These are phyloP conservation scores for Dendronephthya gigantea DNA, from an alignment of 64 coral and sea anemone species.

Conservation along the genomic window DNA sequence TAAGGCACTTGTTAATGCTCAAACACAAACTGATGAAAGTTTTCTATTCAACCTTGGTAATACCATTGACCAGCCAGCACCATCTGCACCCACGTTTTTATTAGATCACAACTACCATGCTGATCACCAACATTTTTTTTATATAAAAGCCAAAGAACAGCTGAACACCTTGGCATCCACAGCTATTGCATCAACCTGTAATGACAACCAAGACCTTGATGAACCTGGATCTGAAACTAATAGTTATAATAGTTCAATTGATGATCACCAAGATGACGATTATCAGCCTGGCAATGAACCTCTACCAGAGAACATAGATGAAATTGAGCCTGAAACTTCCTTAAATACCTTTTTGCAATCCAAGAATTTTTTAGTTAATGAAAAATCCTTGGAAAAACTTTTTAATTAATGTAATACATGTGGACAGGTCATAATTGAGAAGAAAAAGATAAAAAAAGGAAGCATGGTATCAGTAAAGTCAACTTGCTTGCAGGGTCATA, in stretches of 20 bases:
- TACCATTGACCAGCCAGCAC: background rate
- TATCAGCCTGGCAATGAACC: too few species aligned
- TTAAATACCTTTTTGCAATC: background rate
- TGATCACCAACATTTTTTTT: background rate
- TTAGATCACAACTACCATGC: background rate
- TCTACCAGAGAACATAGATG: background rate
- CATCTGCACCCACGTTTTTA: background rate
- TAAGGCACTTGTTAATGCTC: background rate
- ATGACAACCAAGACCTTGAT: background rate
- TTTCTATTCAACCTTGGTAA: background rate
- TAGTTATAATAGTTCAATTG: background rate
- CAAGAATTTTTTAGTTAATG: background rate
- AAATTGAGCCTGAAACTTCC: background rate
- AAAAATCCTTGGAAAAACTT: background rate
- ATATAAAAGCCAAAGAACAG: background rate
- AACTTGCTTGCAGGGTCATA: conserved; percentile 21
- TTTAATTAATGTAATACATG: background rate
- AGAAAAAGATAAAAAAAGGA: background rate
- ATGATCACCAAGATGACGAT: background rate
- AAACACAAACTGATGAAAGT: background rate
- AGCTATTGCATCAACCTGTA: background rate
- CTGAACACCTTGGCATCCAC: too few species aligned
- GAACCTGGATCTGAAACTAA: background rate
- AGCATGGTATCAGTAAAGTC: conserved; percentile 20
- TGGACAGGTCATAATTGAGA: background rate